Conservation (phyloP, 2,888 invertebrate genomes). For the Chrysodeixis includens region DNA sequence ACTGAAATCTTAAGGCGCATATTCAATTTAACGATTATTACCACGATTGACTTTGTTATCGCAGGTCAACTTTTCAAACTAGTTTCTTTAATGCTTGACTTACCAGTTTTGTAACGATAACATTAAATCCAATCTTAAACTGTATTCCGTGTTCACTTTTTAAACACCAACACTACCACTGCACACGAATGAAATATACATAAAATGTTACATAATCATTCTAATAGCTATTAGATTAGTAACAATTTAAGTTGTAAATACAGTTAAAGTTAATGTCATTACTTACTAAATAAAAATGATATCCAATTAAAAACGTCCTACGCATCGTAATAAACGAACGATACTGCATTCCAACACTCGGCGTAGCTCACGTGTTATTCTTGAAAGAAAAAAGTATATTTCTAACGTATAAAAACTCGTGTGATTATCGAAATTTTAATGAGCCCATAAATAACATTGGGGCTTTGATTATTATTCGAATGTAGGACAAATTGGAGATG, state of each 20-base stretch:
- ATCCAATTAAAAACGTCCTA: slow-evolving; percentile 81
- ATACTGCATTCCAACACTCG: slow-evolving; percentile 58
- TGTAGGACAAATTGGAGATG: slow-evolving; percentile 85
- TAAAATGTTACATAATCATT: slow-evolving; percentile 62
- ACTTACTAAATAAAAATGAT: slow-evolving; percentile 73
- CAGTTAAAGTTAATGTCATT: slow-evolving; percentile 67
- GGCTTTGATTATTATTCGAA: slow-evolving; percentile 82
- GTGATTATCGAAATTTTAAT: slow-evolving; percentile 86
- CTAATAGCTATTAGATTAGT: slow-evolving; percentile 67
- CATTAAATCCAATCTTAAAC: slow-evolving; percentile 30
- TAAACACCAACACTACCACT: slow-evolving; percentile 41
- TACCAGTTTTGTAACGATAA: slow-evolving; percentile 27
- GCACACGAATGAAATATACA: slow-evolving; percentile 60
- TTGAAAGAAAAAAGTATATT: slow-evolving; percentile 46
- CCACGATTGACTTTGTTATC: slow-evolving; percentile 28
- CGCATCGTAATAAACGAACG: slow-evolving; percentile 67
- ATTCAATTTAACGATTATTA: slow-evolving; percentile 20
- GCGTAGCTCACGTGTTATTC: slow-evolving; percentile 40
- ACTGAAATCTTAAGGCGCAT: background rate
- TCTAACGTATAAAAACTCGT: slow-evolving; percentile 62
- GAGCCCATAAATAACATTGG: slow-evolving; percentile 83
- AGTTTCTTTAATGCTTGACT: slow-evolving; percentile 13
- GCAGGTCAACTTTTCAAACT: slow-evolving; percentile 22
- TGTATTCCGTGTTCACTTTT: slow-evolving; percentile 32
- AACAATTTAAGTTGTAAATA: slow-evolving; percentile 65